Conservation (phyloP, 2,113 vertebrate species). For the Silurus glanis region DNA sequence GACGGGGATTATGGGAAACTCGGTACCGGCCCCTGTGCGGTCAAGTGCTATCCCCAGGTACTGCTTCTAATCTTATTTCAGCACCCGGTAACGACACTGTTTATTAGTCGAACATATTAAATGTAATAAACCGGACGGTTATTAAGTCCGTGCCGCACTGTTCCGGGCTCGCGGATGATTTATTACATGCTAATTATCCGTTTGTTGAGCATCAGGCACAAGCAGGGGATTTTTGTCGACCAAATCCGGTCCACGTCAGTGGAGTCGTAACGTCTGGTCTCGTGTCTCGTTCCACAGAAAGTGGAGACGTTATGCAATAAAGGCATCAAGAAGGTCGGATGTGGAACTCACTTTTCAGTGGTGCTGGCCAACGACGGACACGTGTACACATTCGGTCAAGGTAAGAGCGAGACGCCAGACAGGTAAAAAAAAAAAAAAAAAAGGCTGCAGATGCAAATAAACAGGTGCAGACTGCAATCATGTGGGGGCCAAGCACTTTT, state of each 20-base stretch:
- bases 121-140: background rate
- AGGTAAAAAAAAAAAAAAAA: background rate
- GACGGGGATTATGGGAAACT: conserved; percentile 81
- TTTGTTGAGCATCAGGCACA: background rate
- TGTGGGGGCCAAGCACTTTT: background rate
- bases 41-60: conserved; percentile 80
- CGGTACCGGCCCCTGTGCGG: conserved; percentile 75
- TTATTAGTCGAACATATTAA: background rate
- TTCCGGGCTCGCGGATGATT: background rate
- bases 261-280: no score
- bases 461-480: background rate
- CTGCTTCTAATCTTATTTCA: background rate
- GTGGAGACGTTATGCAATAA: conserved; percentile 78
- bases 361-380: conserved; percentile 73
- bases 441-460: background rate
- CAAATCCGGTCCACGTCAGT: no score
- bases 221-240: background rate
- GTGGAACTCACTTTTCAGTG: conserved; percentile 79
- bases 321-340: conserved; percentile 75
- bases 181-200: background rate
- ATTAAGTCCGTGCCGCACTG: no score
- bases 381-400: conserved; percentile 80
- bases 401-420: conserved; percentile 51
- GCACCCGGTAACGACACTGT: background rate
- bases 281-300: conserved; percentile 62